Base-by-base conservation (phyloP, 2,888 invertebrate species). In the Xylota sylvarum region DNA sequence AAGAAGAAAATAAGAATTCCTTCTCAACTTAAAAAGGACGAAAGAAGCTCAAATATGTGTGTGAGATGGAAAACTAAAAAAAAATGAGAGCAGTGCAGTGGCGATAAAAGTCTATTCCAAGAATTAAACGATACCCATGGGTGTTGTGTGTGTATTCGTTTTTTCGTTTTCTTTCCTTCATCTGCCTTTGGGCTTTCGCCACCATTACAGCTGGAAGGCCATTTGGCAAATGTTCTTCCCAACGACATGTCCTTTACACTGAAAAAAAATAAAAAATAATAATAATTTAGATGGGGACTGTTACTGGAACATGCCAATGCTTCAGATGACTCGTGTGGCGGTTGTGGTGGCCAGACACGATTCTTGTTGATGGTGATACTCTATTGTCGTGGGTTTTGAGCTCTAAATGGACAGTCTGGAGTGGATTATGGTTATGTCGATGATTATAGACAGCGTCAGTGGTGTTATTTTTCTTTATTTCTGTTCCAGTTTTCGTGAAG, bases 141-240 rank as follows among this genome's bases (percentile, higher is more conserved):
- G 69, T 55, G 40, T 55, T 10, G 67, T 69, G 43, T 37, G 14
- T 52, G 23, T 7, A 23, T 23, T 23, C 23, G 23, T 48, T 14
- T 52, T 27, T 52, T n/a, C n/a, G n/a, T n/a, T n/a, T 30, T 30
- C 12, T 7, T 9, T 19, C 14, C 12, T 17, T 19, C 2, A 14
- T 4, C 35, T 64, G 78, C 55, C 55, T 78, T 32, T 52, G 43
- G 55, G 62, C 27, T 62, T 43, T 43, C 48, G 35, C 58, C 50
- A 10, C 50, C 14, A 65, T 30, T 35, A 50, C 52, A 46, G 62
- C 43, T 56, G 27, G 35, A 72, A 55, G 70, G 78, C 27, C 64
- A 64, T 72, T 79, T 79, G 78, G 78, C 78, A 79, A 64, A 55
- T 17, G n/a, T 52, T 35, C 32, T 37, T 55, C 32, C 32, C 37